Evolutionary conservation across 92 coral and sea anemone species (phyloP), one percentile per base, ranked within the genome.

Genomic region (Montipora capitata): DNA sequence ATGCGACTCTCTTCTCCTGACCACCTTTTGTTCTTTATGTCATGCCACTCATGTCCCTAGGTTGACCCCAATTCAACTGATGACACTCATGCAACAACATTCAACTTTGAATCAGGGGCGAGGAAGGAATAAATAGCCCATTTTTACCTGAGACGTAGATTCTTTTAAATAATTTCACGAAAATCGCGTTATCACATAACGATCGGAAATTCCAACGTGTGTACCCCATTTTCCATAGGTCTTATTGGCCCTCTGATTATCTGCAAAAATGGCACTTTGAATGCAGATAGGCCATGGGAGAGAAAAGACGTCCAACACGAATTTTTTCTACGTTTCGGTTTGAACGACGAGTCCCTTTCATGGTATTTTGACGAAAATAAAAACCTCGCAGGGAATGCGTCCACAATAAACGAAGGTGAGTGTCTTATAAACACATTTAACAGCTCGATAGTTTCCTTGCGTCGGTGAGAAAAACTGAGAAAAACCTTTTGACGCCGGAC

Each of bases 341-440:
- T 94, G 5, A 88, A 92, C 65, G 96, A 94, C 78, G 99, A 96
- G 70, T 91, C 84, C 61, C 71, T 82, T 56, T 94, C 98, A 72
- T 96, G 99, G 99, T 96, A 96, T 77, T 83, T 94, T 2, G 86
- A 86, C 41, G 91, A 92, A 6, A 94, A 94, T 70, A 92, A 85
- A 57, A 49, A 82, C 27, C 52, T 70, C 0, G 70, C 87, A 3
- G 20, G 67, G 3, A 72, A 83, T 68, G 72, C 45, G 4, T 83
- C 87, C 11, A 20, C 79, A 10, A 40, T 83, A 7, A 20, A 76
- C 70, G 79, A 83, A 41, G 69, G 91, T 91, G 41, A 81, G 84
- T 44, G 39, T 27, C 35, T 27, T 27, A 27, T 27, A 27, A 12
- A 54, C 12, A 3, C 10, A 3, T 2, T 12, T 6, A 54, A 7